Conservation (phyloP, 2,888 invertebrate species). For the Tetheella fluctuosa region DNA sequence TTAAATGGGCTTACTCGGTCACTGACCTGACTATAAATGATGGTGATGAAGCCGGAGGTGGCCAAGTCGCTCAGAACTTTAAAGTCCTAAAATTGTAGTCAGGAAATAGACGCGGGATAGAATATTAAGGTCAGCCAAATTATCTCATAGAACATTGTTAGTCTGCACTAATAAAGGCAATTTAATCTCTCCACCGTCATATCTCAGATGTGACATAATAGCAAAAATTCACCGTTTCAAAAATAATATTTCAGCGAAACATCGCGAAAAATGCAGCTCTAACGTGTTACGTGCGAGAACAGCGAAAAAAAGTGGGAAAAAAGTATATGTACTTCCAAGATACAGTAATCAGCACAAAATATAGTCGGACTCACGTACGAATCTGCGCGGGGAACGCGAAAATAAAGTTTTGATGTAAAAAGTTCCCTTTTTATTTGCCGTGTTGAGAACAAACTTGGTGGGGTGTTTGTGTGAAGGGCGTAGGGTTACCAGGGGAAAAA, state of each 20-base stretch:
- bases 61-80: too few species aligned
- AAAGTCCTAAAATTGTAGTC: too few species aligned
- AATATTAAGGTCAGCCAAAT: neutral
- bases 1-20: too few species aligned
- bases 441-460: conserved; percentile 60
- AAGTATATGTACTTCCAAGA: conserved; percentile 46
- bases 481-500: neutral
- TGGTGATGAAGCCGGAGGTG: too few species aligned
- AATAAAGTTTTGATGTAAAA: conserved; percentile 85
- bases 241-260: conserved; percentile 31
- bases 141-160: neutral
- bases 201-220: conserved; percentile 13
- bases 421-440: conserved; percentile 79
- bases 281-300: conserved; percentile 21
- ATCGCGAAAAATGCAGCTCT: conserved; percentile 37
- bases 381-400: conserved; percentile 63
- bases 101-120: too few species aligned
- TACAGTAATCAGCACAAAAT: conserved; percentile 75
- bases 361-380: conserved; percentile 77
- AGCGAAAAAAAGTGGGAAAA: conserved; percentile 27
- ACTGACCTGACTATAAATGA: too few species aligned
- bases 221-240: conserved; percentile 12
- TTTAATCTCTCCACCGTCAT: neutral
- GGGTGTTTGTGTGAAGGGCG: conserved; percentile 11
- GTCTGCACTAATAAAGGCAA: neutral